phyloP scores from a whole-genome alignment of 1,140 invertebrate genomes.

The Muscidifurax raptorellus region DNA sequence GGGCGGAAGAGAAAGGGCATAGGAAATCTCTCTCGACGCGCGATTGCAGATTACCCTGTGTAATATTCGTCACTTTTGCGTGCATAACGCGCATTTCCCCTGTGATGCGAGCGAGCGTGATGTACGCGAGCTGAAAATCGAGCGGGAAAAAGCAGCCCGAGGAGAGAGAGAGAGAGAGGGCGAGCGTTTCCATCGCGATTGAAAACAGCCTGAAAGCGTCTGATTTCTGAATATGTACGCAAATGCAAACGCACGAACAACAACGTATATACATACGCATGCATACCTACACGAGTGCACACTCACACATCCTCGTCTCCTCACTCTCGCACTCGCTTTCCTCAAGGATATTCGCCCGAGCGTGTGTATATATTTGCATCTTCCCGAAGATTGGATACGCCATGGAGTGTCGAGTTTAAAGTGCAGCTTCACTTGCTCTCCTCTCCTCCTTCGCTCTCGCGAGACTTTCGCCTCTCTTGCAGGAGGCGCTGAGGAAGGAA shows the following conservation, averaged over 20 bases:
- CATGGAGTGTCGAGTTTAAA: conserved; percentile 58
- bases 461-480: conserved; percentile 27
- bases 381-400: conserved; percentile 63
- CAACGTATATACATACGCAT: conserved; percentile 9
- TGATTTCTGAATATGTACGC: conserved; percentile 57
- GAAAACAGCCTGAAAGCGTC: conserved; percentile 56
- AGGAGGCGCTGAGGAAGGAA: background rate
- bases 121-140: conserved; percentile 25
- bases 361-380: conserved; percentile 62
- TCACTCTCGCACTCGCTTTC: background rate
- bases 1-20: background rate
- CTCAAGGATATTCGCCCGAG: background rate
- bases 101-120: background rate
- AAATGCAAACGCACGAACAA: conserved; percentile 54
- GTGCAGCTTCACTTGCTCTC: conserved; percentile 52
- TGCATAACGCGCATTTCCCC: background rate
- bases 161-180: conserved; percentile 37
- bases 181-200: conserved; percentile 55
- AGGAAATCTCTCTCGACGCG: background rate
- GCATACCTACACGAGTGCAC: conserved; percentile 53
- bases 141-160: conserved; percentile 15
- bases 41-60: conserved; percentile 4
- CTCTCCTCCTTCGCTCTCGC: background rate
- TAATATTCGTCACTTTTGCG: conserved; percentile 11
- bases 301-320: conserved; percentile 13